Conservation (phyloP, 2,888 invertebrate genomes). For the Gortyna flavago region DNA sequence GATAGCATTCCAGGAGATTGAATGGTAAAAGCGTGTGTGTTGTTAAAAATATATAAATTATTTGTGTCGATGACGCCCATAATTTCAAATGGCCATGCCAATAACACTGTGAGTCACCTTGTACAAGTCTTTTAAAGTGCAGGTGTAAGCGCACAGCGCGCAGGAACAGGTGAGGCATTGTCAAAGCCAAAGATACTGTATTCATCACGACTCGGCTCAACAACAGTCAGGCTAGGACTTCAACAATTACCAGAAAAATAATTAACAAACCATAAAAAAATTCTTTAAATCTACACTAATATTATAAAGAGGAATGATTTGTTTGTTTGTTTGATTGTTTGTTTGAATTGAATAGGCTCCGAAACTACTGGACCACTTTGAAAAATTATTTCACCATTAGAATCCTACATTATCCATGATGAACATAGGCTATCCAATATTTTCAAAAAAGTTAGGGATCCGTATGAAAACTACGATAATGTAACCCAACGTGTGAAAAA, state of each 20-base stretch:
- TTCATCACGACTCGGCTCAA: background rate
- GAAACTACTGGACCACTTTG: no score
- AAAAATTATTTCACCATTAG: no score
- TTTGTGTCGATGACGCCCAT: background rate
- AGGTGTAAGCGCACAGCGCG: slow-evolving; percentile 21
- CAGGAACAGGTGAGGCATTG: slow-evolving; percentile 24
- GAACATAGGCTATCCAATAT: no score
- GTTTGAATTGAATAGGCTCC: no score
- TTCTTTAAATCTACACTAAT: no score
- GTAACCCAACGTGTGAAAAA: no score
- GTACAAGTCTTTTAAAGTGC: slow-evolving; percentile 10
- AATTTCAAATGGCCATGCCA: background rate
- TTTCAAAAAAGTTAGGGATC: no score
- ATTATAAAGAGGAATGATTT: no score
- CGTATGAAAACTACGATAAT: no score
- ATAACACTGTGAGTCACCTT: background rate
- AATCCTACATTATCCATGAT: no score
- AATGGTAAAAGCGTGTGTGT: slow-evolving; percentile 11
- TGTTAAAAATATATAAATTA: slow-evolving; percentile 5
- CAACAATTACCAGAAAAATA: background rate
- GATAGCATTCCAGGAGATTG: slow-evolving; percentile 39
- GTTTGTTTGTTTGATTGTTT: no score
- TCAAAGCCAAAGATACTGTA: slow-evolving; percentile 17
- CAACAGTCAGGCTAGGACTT: background rate
- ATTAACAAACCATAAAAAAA: background rate